Base-by-base conservation (phyloP, 1,140 invertebrate species). In the Plutomurus gul region DNA sequence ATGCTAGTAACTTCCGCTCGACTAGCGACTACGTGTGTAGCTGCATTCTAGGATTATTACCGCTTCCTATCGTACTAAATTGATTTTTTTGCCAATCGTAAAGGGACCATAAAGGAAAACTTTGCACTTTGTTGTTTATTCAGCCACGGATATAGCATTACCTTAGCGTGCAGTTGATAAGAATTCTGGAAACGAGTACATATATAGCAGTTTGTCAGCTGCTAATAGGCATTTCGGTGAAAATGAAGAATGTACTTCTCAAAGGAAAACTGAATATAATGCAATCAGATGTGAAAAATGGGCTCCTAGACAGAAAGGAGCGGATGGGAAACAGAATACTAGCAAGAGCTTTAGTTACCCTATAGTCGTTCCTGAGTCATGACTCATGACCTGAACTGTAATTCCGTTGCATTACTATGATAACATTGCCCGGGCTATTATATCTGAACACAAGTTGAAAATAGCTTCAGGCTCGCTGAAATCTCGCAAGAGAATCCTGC, bases 121-220 rank as follows among this genome's bases (percentile, higher is more conserved):
- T 65, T 65, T 65, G 56, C 56, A 65, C 56, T 65, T 65, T 65
- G 56, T 65, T 65, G 36, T 65, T 65, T 65, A 65, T 30, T 33
- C n/a, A 25, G 22, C n/a, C 18, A 10, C 56, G 13, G 30, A 65
- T 30, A 65, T 30, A 27, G 6, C 16, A 33, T 65, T 33, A 27
- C n/a, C 11, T 4, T 60, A 30, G 25, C 6, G 30, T 33, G 30
- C 22, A 56, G 51, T 16, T 30, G 39, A 10, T 13, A 8, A 13
- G 39, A 10, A 43, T 3, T 43, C 2, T 43, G 7, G n/a, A n/a
- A 10, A 43, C 2, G 39, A 43, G n/a, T 43, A n/a, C n/a, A 13
- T 1, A n/a, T 43, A 13, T 13, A n/a, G n/a, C 2, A n/a, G 39
- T 13, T 13, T 43, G 39, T 43, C 11, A 13, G n/a, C 11, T 43